Conservation (phyloP, 2,113 vertebrate genomes). For the Elanoides forficatus region DNA sequence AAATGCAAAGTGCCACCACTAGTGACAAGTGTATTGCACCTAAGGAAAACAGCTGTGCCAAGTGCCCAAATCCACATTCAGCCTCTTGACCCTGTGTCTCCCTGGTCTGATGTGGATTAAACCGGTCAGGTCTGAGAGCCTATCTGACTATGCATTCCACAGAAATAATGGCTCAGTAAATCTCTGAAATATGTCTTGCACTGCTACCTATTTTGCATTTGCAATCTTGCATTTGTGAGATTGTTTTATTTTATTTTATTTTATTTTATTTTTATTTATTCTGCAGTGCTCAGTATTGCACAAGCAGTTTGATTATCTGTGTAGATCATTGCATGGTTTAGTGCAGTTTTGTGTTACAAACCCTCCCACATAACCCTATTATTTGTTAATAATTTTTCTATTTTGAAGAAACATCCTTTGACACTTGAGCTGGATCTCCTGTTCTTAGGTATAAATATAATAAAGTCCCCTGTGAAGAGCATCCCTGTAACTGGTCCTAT, state of each 20-base stretch:
- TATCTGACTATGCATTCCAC: accelerated
- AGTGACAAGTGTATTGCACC: constrained; percentile 55
- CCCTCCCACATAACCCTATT: background rate
- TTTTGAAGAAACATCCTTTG: constrained; percentile 31
- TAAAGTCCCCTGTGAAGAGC: constrained; percentile 11
- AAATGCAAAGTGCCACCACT: constrained; percentile 32
- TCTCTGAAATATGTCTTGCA: background rate
- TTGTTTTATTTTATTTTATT: constrained; percentile 8
- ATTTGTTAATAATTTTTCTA: constrained; percentile 31
- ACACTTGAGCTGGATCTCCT: background rate
- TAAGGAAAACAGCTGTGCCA: constrained; percentile 59
- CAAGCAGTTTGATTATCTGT: background rate
- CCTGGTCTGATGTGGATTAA: constrained; percentile 29
- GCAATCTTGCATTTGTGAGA: background rate
- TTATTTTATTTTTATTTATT: constrained; percentile 10
- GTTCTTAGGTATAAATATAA: constrained; percentile 23
- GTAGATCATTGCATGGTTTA: constrained; percentile 8
- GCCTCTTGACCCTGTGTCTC: constrained; percentile 7
- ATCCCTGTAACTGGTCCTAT: background rate
- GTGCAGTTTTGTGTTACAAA: background rate
- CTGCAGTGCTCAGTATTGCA: background rate
- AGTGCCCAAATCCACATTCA: background rate
- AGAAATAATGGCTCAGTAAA: background rate
- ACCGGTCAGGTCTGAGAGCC: background rate
- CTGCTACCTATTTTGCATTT: background rate